Base-by-base conservation (phyloP, 2,888 invertebrate species). In the Hipparchia sbordonii region DNA sequence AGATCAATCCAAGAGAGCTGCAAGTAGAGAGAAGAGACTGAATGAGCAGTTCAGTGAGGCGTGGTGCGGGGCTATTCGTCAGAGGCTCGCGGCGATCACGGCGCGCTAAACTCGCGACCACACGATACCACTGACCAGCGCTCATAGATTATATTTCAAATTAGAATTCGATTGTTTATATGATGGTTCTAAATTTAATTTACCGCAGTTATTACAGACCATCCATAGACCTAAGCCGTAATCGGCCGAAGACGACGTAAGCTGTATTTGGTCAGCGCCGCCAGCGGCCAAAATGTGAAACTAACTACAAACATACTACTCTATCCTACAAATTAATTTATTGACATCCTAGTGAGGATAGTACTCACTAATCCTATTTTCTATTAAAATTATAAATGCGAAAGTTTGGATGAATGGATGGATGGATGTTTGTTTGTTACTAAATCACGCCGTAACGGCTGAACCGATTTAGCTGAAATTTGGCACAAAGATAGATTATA, bases 31-130 rank as follows among this genome's bases (percentile, higher is more conserved):
- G n/a, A 9, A 23, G 56, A 56, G 56, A 56, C 56, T 12, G 60
- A 67, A 67, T 48, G 57, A 59, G 60, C 9, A 13, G 23, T 60
- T 45, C 23, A 6, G 68, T 33, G 23, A 61, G 69, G 61, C 69
- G 61, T 69, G 82, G 79, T 81, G 79, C 75, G 81, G 80, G 81
- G 79, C 81, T 81, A 86, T 87, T 85, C 86, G 88, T 89, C 89
- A 86, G 86, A 87, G 87, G 89, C 92, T 91, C 82, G 89, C 85
- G 92, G 91, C 92, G 82, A 79, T 92, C 92, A 92, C 92, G 92
- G 87, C 85, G 82, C 45, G 54, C 66, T 81, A 76, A 75, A 59
- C 78, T 78, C 65, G 76, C 80, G 81, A 79, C 82, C 82, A 86
- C 81, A 85, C 79, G 80, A 74, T 70, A 77, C 68, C 71, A 83